A percentile compares a stretch with the other conserved stretches of the same genome.
Evolutionary conservation across 2,888 invertebrate genomes (phyloP).

Genomic region (Keiferia lycopersicella): DNA sequence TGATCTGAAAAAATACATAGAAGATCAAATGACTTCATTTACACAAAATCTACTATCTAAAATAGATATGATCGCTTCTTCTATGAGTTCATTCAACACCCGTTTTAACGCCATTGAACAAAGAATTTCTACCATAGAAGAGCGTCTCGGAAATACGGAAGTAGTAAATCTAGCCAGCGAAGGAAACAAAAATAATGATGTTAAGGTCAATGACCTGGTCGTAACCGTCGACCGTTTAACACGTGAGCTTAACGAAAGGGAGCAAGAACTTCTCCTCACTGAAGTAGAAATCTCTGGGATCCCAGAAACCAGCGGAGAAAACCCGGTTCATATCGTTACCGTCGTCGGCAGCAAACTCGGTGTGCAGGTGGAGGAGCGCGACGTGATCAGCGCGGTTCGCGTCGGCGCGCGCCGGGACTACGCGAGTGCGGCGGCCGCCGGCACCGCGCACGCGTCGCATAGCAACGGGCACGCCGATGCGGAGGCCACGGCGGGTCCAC

Average conservation of each 20-base stretch:
- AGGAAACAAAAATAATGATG: background rate
- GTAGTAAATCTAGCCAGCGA: background rate
- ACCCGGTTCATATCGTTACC: background rate
- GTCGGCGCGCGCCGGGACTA: slow-evolving; percentile 11
- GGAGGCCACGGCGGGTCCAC: background rate
- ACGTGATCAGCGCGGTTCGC: slow-evolving; percentile 1
- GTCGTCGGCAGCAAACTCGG: slow-evolving; percentile 11
- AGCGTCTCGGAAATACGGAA: background rate
- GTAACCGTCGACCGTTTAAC: background rate
- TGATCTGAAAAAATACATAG: background rate
- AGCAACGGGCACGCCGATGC: background rate
- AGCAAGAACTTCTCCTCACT: slow-evolving; percentile 19
- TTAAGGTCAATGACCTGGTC: background rate
- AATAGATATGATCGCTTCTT: background rate
- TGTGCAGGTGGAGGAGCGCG: slow-evolving; percentile 1
- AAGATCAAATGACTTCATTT: background rate
- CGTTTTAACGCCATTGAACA: background rate
- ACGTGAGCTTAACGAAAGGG: slow-evolving; percentile 18
- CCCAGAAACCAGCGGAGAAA: slow-evolving; percentile 17
- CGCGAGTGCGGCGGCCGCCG: slow-evolving; percentile 18
- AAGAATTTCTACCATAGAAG: background rate
- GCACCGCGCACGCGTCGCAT: slow-evolving; percentile 9
- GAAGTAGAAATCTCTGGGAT: slow-evolving; percentile 15
- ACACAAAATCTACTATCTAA: background rate
- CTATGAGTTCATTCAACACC: background rate